Evolutionary conservation across 2,888 invertebrate species (phyloP).

Genomic region (Mythimna albipuncta): DNA sequence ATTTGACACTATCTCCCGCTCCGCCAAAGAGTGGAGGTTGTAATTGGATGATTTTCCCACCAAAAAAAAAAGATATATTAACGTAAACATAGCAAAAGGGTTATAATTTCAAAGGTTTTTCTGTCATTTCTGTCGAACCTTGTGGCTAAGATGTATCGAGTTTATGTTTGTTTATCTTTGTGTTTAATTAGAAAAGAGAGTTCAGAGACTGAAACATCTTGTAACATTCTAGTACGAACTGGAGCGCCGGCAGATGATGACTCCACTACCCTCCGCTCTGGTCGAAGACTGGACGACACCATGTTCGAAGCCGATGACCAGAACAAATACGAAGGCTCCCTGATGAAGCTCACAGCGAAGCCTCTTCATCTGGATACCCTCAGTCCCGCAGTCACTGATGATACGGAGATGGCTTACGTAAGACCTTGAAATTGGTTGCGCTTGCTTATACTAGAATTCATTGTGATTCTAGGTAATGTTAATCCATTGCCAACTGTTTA

Average conservation of each 20-base stretch:
- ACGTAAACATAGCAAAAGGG: too few relatives aligned
- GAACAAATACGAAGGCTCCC: constrained; percentile 78
- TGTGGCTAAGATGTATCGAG: too few relatives aligned
- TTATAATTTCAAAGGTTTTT: too few relatives aligned
- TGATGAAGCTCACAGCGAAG: constrained; percentile 80
- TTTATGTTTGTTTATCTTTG: too few relatives aligned
- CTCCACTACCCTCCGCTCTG: constrained; percentile 64
- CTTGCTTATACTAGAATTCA: not conserved
- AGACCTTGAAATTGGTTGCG: not conserved
- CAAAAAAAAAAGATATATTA: too few relatives aligned
- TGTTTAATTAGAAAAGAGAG: too few relatives aligned
- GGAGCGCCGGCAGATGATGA: constrained; percentile 63
- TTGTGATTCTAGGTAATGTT: too few relatives aligned
- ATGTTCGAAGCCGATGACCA: constrained; percentile 76
- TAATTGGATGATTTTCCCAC: too few relatives aligned
- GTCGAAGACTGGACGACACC: constrained; percentile 79
- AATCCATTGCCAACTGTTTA: too few relatives aligned
- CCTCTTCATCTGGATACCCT: constrained; percentile 58
- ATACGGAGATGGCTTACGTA: constrained; percentile 61
- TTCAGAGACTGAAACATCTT: not conserved
- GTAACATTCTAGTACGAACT: constrained; percentile 68
- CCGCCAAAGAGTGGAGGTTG: too few relatives aligned
- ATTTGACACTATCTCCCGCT: too few relatives aligned
- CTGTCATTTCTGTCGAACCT: too few relatives aligned
- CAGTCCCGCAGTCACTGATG: constrained; percentile 40